Conservation (phyloP, 2,888 invertebrate species). For the Drosophila borealis region DNA sequence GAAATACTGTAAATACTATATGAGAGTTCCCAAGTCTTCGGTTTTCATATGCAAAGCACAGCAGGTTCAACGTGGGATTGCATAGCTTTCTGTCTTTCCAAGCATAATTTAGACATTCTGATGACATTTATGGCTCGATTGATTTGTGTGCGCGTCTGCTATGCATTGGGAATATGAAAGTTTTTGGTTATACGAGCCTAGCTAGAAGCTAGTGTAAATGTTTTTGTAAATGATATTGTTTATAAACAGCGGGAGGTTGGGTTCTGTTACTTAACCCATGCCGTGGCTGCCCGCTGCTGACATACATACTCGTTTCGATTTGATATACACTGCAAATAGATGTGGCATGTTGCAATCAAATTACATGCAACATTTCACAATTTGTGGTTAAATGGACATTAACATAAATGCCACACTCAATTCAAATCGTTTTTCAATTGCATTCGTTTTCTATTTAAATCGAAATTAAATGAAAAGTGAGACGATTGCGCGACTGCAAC, state of each 20-base stretch:
- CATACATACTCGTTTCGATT: conserved; percentile 18
- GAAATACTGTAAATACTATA: background rate
- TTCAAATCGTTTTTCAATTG: conserved; percentile 51
- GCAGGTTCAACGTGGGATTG: conserved; percentile 4
- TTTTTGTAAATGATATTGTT: conserved; percentile 41
- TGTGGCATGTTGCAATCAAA: conserved; percentile 50
- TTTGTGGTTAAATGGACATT: conserved; percentile 47
- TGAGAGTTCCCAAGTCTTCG: conserved; percentile 2
- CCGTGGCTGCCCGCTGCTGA: conserved; percentile 14
- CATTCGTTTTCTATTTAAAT: conserved; percentile 49
- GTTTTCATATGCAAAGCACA: background rate
- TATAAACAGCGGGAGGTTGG: conserved; percentile 34
- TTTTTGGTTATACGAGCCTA: background rate
- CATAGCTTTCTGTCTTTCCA: background rate
- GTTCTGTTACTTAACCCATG: conserved; percentile 16
- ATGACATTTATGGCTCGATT: conserved; percentile 35
- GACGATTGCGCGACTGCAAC: conserved; percentile 23
- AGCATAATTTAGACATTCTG: conserved; percentile 45
- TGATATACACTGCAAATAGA: background rate
- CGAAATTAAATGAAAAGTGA: conserved; percentile 57
- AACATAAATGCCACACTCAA: conserved; percentile 21
- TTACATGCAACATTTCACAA: conserved; percentile 53
- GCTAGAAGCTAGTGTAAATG: conserved; percentile 28
- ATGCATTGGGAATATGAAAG: conserved; percentile 29
- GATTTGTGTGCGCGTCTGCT: conserved; percentile 40